Base-by-base conservation (phyloP, 2,888 invertebrate species). In the Strigamia transsilvanica region DNA sequence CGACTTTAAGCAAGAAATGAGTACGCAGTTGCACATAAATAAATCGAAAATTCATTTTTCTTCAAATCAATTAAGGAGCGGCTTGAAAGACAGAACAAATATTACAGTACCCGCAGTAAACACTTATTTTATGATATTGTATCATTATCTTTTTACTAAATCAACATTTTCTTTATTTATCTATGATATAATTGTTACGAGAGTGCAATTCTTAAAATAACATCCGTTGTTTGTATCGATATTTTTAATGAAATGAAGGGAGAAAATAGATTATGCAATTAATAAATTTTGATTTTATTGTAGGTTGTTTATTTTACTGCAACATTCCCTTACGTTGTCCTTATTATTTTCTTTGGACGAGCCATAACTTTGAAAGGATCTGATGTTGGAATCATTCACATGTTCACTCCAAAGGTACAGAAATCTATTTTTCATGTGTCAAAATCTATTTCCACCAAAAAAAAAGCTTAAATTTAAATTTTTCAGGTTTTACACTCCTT, bases 251-350 rank as follows among this genome's bases (percentile, higher is more conserved):
- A 18, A 15, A 18, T 6, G 7, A 10, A 15, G 12, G 12, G 4
- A 18, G n/a, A 13, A 6, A 51, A 15, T 21, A 38, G 79, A 32
- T 79, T 79, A 9, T 38, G n/a, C 10, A 21, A 21, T 77, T 51
- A 51, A 51, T 18, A 13, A 18, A 21, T 23, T 23, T 27, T 12
- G 9, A 78, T n/a, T 38, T 38, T 84, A 85, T 89, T 89, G 46
- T 88, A 94, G 94, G 95, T 96, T 86, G 96, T 97, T 84, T 97
- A 97, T 89, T 95, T 98, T 89, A 98, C 98, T 13, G 97, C 98
- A 0, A 91, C 97, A 87, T 98, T 98, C 88, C 98, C 98, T 1
- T 98, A 98, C 89, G 89, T 94, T 83, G 97, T 98, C 85, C 91
- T 98, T 85, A 95, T 97, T 42, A 96, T 97, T 87, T 98, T 98